phyloP scores from a whole-genome alignment of 2,888 invertebrate genomes.

The Sclerodermus sp. region DNA sequence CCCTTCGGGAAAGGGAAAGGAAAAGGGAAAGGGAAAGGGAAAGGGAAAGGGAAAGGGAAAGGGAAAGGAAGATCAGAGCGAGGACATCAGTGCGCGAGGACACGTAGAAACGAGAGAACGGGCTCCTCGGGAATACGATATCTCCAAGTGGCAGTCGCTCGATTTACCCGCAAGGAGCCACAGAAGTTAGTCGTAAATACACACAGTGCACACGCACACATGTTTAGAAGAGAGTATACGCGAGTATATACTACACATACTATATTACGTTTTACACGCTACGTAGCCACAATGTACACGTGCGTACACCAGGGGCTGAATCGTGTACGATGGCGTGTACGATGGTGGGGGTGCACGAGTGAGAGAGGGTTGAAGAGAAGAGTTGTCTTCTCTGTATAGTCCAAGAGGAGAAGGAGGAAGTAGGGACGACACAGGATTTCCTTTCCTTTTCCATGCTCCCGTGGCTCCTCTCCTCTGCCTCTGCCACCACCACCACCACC shows the following conservation, averaged over 20 bases:
- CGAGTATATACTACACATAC: no score
- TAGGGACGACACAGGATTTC: neutral
- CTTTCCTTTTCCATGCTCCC: neutral
- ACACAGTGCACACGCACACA: neutral
- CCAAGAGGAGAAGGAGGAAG: neutral
- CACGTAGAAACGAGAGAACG: neutral
- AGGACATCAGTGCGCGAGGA: neutral
- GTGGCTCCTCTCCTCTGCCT: slow-evolving; percentile 4
- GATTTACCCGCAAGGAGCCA: slow-evolving; percentile 18
- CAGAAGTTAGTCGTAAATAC: neutral
- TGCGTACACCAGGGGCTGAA: neutral
- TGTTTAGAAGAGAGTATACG: neutral
- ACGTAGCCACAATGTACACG: neutral
- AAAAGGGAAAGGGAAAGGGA: no score
- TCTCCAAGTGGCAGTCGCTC: slow-evolving; percentile 20
- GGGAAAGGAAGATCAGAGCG: neutral
- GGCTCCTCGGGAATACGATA: slow-evolving; percentile 13
- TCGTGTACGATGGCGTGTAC: neutral
- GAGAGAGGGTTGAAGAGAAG: no score
- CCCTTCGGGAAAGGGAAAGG: no score
- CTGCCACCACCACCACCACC: slow-evolving; percentile 12
- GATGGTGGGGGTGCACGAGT: neutral
- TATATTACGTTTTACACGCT: no score
- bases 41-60: no score
- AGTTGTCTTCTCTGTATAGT: neutral